phyloP scores from a whole-genome alignment of 2,888 invertebrate species.

The Mongoloraphidia duomilia region DNA sequence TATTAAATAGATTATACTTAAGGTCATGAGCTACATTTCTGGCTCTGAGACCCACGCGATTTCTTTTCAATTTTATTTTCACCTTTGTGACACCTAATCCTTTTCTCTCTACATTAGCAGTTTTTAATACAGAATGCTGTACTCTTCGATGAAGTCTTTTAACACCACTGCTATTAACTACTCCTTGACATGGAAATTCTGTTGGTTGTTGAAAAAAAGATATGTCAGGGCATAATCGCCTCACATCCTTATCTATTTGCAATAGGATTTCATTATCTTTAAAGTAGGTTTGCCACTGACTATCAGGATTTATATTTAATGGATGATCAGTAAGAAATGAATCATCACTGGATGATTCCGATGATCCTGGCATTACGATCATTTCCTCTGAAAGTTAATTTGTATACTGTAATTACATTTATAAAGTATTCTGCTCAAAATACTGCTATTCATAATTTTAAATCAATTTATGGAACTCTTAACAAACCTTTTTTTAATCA shows the following conservation, averaged over 20 bases:
- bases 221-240: constrained; percentile 87
- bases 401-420: neutral
- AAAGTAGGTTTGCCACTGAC: constrained; percentile 92
- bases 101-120: constrained; percentile 75
- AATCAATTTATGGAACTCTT: neutral
- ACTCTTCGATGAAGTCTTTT: constrained; percentile 81
- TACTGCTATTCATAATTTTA: neutral
- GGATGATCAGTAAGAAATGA: constrained; percentile 64
- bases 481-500: neutral
- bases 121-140: constrained; percentile 69
- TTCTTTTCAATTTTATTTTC: constrained; percentile 19
- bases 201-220: constrained; percentile 95
- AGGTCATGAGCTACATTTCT: too few species aligned
- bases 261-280: constrained; percentile 93
- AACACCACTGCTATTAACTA: constrained; percentile 64
- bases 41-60: constrained; percentile 8
- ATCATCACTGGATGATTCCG: constrained; percentile 42
- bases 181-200: constrained; percentile 72
- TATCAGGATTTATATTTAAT: constrained; percentile 85
- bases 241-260: constrained; percentile 96
- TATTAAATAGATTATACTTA: too few species aligned
- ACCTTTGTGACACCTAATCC: constrained; percentile 85
- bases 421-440: neutral
- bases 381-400: constrained; percentile 56
- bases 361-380: constrained; percentile 65